Conservation (phyloP, 1,140 invertebrate species). For the Asobara japonica region DNA sequence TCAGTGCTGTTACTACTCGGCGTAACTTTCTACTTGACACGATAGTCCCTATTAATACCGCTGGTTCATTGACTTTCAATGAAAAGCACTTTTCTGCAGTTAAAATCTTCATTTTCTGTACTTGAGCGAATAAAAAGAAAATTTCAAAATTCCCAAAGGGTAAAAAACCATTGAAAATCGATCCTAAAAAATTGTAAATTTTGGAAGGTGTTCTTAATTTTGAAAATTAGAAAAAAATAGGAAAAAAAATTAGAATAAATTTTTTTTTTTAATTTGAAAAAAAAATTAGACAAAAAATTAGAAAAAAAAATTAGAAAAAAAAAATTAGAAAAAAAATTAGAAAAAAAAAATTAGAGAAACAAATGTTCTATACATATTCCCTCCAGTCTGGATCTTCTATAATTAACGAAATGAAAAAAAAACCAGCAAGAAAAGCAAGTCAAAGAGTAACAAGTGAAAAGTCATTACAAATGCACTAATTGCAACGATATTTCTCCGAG, state of each 20-base stretch:
- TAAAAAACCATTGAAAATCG: no score
- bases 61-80: not conserved
- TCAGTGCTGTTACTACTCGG: constrained; percentile 7
- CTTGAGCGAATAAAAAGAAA: no score
- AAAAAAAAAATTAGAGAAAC: not conserved
- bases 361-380: not conserved
- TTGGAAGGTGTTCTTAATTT: no score
- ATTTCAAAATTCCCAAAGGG: no score
- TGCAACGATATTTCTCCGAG: not conserved
- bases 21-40: constrained; percentile 15
- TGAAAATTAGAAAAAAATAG: no score
- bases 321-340: no score
- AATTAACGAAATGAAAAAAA: no score
- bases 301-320: no score
- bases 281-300: not conserved
- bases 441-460: constrained; percentile 1
- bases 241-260: not conserved
- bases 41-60: not conserved
- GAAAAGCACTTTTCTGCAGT: no score
- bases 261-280: not conserved
- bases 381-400: no score
- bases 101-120: no score
- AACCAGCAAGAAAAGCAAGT: not conserved
- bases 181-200: no score
- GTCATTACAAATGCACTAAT: not conserved